A percentile compares a stretch with the other conserved stretches of the same genome.
Evolutionary conservation across 2,113 vertebrate species (phyloP).

Genomic region (Sarotherodon lohbergeri): DNA sequence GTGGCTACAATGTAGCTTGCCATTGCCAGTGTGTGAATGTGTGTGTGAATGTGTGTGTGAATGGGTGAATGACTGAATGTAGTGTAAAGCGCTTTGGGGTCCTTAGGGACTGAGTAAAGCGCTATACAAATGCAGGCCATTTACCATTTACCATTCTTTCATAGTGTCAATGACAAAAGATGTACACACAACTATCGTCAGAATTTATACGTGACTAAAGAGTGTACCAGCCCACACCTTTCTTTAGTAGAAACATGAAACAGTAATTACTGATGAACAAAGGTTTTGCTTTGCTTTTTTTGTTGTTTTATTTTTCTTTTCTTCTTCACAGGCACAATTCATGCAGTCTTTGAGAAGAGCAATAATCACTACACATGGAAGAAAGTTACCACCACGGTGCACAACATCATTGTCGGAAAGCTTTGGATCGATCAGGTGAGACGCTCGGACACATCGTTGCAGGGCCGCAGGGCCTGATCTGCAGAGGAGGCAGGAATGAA

Average conservation of each 20-base stretch:
- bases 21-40: too few relatives aligned
- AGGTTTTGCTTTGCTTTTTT: background rate
- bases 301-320: background rate
- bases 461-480: background rate
- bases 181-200: background rate
- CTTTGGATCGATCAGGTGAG: constrained; percentile 98
- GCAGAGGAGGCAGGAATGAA: background rate
- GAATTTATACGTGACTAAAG: background rate
- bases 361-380: constrained; percentile 97
- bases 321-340: constrained; percentile 82
- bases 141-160: background rate
- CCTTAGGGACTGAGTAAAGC: too few relatives aligned
- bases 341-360: constrained; percentile 87
- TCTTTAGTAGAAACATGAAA: background rate
- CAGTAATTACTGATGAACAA: background rate
- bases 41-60: too few relatives aligned
- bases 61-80: too few relatives aligned
- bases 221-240: background rate
- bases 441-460: background rate
- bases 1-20: too few relatives aligned
- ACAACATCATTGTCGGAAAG: constrained; percentile 98
- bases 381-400: constrained; percentile 95
- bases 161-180: background rate
- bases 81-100: too few relatives aligned
- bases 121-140: too few relatives aligned